Evolutionary conservation across 2,797 vertebrate species (phyloP).

Genomic region (Cynodonichthys magdalenae): DNA sequence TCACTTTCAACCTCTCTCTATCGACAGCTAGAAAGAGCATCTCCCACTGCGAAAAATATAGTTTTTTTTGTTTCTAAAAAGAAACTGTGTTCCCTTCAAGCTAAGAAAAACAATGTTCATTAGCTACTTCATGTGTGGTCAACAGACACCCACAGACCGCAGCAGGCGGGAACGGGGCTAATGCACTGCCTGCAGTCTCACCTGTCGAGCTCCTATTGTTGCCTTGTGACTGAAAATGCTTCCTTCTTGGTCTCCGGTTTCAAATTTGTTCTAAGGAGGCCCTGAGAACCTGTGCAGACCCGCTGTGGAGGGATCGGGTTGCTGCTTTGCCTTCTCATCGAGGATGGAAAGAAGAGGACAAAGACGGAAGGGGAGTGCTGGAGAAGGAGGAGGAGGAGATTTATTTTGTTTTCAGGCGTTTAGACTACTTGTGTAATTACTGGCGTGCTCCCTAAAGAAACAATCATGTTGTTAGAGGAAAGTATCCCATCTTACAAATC

Average conservation of each 20-base stretch:
- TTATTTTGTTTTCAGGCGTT: constrained; percentile 44
- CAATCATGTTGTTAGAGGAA: constrained; percentile 5
- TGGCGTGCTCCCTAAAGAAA: constrained; percentile 21
- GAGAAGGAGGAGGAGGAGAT: constrained; percentile 28
- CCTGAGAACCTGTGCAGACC: constrained; percentile 66
- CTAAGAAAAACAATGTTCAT: constrained; percentile 59
- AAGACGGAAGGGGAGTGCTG: constrained; percentile 26
- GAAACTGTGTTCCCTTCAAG: constrained; percentile 35
- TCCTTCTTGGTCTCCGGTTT: constrained; percentile 65
- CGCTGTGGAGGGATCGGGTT: constrained; percentile 62
- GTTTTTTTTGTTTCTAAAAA: constrained; percentile 19
- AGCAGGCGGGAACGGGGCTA: constrained; percentile 58
- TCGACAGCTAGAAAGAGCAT: constrained; percentile 19
- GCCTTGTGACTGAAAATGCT: constrained; percentile 47
- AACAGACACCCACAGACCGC: constrained; percentile 62
- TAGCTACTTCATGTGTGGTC: constrained; percentile 72
- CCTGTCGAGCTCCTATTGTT: constrained; percentile 69
- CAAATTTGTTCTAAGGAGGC: constrained; percentile 49
- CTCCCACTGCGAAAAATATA: constrained; percentile 33
- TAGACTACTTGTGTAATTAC: constrained; percentile 37
- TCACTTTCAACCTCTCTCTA: constrained; percentile 14
- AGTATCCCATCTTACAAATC: constrained; percentile 17
- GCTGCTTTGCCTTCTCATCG: constrained; percentile 39
- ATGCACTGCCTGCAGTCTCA: constrained; percentile 65
- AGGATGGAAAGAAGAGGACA: constrained; percentile 43